These are phyloP conservation scores for Sorex araneus DNA, from an alignment of 2,113 vertebrate genomes.

Conservation along the genomic window DNA sequence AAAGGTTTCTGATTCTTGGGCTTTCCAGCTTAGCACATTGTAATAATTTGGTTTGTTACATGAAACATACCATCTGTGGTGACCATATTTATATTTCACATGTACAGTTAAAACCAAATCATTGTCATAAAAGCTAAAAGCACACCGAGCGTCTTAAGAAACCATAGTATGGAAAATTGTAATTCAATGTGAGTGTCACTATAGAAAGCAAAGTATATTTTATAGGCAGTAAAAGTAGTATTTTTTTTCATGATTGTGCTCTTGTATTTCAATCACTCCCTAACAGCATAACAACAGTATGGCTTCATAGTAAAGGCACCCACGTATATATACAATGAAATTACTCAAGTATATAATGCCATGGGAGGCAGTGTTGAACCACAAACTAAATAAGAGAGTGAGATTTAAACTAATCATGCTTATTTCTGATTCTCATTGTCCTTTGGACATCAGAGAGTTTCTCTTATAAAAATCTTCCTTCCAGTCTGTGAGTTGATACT, in stretches of 20 bases:
- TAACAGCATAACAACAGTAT: slow-evolving; percentile 48
- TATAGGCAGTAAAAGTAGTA: slow-evolving; percentile 38
- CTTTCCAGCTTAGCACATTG: not conserved
- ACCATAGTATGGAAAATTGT: slow-evolving; percentile 26
- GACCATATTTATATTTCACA: slow-evolving; percentile 20
- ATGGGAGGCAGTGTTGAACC: not conserved
- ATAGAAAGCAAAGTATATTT: slow-evolving; percentile 60
- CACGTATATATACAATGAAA: not conserved
- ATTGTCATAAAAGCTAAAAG: slow-evolving; percentile 14
- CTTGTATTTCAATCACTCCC: slow-evolving; percentile 35
- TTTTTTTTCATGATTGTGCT: slow-evolving; percentile 51
- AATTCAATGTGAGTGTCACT: slow-evolving; percentile 18
- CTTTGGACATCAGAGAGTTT: not conserved
- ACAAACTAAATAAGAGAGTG: not conserved
- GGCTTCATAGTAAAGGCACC: slow-evolving; percentile 10
- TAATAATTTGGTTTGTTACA: slow-evolving; percentile 24
- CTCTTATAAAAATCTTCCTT: slow-evolving; percentile 23
- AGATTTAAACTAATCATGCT: not conserved
- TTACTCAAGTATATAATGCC: slow-evolving; percentile 7
- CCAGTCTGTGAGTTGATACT: not conserved
- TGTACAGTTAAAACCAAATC: slow-evolving; percentile 56
- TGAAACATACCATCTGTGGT: not conserved
- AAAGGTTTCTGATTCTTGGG: not conserved
- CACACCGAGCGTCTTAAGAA: slow-evolving; percentile 51
- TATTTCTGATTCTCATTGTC: not conserved